Conservation (phyloP, 1,140 invertebrate species). For the Aphaenogaster floridana region DNA sequence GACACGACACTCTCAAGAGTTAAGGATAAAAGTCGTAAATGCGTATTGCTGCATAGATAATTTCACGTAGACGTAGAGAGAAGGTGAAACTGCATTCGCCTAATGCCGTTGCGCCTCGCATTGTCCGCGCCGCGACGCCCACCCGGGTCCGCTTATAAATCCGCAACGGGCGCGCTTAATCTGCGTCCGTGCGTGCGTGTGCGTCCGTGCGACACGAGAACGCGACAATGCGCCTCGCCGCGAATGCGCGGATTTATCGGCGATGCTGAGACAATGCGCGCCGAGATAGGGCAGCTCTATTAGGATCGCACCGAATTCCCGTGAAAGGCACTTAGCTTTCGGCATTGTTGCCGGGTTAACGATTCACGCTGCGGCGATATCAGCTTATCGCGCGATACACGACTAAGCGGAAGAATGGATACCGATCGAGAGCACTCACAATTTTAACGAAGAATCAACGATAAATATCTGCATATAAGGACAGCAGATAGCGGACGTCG, state of each 20-base stretch:
- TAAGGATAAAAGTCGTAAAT: constrained; percentile 58
- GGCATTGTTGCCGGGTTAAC: constrained; percentile 72
- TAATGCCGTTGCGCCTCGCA: constrained; percentile 71
- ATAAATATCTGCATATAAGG: constrained; percentile 5
- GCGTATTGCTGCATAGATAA: constrained; percentile 73
- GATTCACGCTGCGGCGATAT: constrained; percentile 45
- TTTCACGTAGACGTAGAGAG: constrained; percentile 68
- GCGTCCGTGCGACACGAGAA: constrained; percentile 11
- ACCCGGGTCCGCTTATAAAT: constrained; percentile 74
- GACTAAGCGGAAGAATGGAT: constrained; percentile 45
- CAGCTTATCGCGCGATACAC: constrained; percentile 56
- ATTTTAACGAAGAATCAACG: constrained; percentile 15
- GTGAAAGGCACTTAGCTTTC: constrained; percentile 74
- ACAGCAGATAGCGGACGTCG: neutral
- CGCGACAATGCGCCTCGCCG: constrained; percentile 70
- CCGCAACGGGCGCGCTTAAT: constrained; percentile 66
- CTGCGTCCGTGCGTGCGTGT: constrained; percentile 41
- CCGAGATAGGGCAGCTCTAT: constrained; percentile 62
- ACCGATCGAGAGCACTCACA: constrained; percentile 9
- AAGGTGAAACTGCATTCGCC: constrained; percentile 72
- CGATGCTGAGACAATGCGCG: constrained; percentile 68
- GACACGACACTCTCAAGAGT: constrained; percentile 20
- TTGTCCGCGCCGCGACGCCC: constrained; percentile 72
- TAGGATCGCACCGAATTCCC: constrained; percentile 61
- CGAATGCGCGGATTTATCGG: constrained; percentile 75